Conservation (phyloP, 2,888 invertebrate species). For the Globia sparganii region DNA sequence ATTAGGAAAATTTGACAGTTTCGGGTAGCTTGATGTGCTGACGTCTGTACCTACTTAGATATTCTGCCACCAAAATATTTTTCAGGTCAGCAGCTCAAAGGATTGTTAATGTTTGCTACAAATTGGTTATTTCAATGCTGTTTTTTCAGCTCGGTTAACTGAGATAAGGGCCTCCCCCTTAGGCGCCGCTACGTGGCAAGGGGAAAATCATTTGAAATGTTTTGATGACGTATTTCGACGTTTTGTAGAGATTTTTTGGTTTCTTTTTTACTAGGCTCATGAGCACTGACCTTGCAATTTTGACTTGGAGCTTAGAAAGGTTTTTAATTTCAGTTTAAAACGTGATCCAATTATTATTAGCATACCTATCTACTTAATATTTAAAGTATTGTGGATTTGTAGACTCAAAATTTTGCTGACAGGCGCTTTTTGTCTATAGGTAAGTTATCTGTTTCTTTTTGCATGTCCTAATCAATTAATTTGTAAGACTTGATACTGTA, state of each 20-base stretch:
- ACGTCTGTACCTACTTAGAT: neutral
- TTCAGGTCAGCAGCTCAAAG: neutral
- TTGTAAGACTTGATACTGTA: no score
- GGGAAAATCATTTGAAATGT: neutral
- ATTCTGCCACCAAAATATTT: neutral
- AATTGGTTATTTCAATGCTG: neutral
- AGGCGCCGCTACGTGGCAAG: neutral
- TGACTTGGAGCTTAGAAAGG: constrained; percentile 18
- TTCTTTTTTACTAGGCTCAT: constrained; percentile 9
- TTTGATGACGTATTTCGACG: neutral
- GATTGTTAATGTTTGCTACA: neutral
- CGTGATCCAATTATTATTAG: constrained; percentile 28
- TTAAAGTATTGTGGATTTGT: neutral
- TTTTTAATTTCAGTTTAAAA: constrained; percentile 30
- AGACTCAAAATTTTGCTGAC: neutral
- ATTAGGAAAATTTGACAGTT: no score
- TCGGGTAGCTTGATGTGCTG: no score
- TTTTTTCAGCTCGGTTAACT: constrained; percentile 1
- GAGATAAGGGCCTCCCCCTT: no score
- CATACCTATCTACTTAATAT: neutral
- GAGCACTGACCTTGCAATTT: constrained; percentile 14
- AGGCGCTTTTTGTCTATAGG: neutral
- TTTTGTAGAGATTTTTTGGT: neutral
- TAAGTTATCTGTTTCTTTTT: neutral
- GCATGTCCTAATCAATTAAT: neutral